A percentile compares a stretch with the other conserved stretches of the same genome.
Conservation (phyloP, 2,888 invertebrate species). For the Rugalucina vietnamica region DNA sequence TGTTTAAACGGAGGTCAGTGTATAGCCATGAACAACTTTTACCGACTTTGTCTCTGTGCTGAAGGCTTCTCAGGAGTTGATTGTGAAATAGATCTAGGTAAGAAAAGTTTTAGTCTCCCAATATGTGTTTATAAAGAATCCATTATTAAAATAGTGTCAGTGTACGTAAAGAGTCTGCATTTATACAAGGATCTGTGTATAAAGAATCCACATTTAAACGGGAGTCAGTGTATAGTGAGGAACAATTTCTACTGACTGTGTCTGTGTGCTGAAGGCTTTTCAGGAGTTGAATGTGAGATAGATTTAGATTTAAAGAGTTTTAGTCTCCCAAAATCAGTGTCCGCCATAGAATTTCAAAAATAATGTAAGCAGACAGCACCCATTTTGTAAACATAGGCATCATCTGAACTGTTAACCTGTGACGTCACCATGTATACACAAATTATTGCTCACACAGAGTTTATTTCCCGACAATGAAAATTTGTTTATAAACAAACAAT, state of each 20-base stretch:
- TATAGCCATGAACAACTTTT: conserved; percentile 38
- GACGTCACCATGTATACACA: too few species aligned
- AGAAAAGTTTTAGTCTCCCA: neutral
- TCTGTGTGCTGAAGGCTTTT: conserved; percentile 55
- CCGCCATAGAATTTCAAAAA: neutral
- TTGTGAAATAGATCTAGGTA: conserved; percentile 61
- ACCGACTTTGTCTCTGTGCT: conserved; percentile 54
- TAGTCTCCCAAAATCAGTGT: neutral
- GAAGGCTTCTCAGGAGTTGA: conserved; percentile 58
- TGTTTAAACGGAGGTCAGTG: conserved; percentile 63
- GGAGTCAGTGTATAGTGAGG: conserved; percentile 48
- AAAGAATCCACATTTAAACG: conserved; percentile 56
- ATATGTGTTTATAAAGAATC: neutral
- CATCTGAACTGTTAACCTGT: too few species aligned
- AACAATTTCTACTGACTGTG: conserved; percentile 55
- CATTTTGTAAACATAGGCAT: too few species aligned
- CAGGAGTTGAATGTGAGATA: conserved; percentile 60
- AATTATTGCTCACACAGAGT: too few species aligned
- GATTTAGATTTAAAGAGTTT: too few species aligned
- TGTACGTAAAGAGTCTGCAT: too few species aligned
- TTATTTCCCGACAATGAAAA: too few species aligned
- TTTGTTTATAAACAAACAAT: too few species aligned
- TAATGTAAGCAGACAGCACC: too few species aligned
- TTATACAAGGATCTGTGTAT: conserved; percentile 47
- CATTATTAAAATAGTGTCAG: too few species aligned